Conservation (phyloP, 1,140 invertebrate species). For the Trissolcus basalis region DNA sequence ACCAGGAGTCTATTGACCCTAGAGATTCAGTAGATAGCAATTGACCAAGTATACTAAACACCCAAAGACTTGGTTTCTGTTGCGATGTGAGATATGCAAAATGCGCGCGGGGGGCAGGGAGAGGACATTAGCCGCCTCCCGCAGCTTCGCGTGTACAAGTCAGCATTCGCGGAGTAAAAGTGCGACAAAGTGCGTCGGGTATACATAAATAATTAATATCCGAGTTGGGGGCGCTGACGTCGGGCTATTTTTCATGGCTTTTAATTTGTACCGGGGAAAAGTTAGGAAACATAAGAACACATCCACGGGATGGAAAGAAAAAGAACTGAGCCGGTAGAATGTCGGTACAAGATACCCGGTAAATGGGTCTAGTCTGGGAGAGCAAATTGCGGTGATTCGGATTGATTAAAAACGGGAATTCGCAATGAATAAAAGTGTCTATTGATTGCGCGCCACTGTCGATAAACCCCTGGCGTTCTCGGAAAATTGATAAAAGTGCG, state of each 20-base stretch:
- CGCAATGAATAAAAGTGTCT: conserved; percentile 44
- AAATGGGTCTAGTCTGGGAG: conserved; percentile 13
- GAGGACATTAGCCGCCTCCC: conserved; percentile 48
- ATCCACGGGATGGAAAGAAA: not conserved
- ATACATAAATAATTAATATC: no score
- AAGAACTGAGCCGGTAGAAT: no score
- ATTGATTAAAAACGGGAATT: conserved; percentile 43
- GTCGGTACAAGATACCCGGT: conserved; percentile 12
- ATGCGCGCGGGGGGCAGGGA: conserved; percentile 33
- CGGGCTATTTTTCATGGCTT: conserved; percentile 17
- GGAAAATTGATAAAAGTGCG: not conserved
- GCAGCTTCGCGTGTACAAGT: conserved; percentile 52
- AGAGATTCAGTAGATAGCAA: no score
- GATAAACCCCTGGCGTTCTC: not conserved
- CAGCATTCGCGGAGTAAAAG: not conserved
- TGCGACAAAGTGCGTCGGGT: conserved; percentile 65
- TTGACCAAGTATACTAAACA: no score
- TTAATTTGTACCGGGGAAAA: conserved; percentile 19
- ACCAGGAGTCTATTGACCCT: no score
- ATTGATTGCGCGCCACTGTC: conserved; percentile 36
- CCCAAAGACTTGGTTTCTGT: not conserved
- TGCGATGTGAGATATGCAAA: conserved; percentile 45
- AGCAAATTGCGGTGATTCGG: conserved; percentile 38
- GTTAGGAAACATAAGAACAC: not conserved
- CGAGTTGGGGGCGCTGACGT: conserved; percentile 13